These are phyloP conservation scores for Thunnus thynnus DNA, from an alignment of 2,113 vertebrate species.

Conservation along the genomic window DNA sequence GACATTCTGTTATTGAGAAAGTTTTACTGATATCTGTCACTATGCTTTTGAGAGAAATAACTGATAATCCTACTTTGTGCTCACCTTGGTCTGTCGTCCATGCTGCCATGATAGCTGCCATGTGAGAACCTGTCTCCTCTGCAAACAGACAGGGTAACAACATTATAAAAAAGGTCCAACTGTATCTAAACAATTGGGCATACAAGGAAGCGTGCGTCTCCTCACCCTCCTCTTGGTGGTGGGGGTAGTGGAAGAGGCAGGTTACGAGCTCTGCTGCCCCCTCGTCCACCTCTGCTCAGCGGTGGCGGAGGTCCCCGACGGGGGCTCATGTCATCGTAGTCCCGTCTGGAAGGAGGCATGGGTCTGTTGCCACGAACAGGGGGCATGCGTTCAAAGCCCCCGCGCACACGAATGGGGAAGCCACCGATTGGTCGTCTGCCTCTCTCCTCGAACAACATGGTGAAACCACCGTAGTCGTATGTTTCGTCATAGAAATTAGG, in stretches of 20 bases:
- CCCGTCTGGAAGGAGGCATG: slow-evolving; percentile 91
- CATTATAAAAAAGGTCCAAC: too few species aligned
- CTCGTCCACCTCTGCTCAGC: slow-evolving; percentile 87
- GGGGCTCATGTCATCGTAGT: slow-evolving; percentile 97
- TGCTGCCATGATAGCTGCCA: slow-evolving; percentile 77
- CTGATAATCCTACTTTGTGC: neutral
- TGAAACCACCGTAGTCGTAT: slow-evolving; percentile 97
- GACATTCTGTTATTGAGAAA: slow-evolving; percentile 22
- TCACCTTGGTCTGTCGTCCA: slow-evolving; percentile 86
- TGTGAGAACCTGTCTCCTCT: neutral
- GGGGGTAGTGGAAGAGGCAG: slow-evolving; percentile 96
- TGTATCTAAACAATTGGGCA: neutral
- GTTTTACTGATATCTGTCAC: neutral
- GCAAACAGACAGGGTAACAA: neutral
- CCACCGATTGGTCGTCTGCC: slow-evolving; percentile 93
- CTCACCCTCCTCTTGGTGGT: slow-evolving; percentile 96
- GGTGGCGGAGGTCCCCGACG: slow-evolving; percentile 94
- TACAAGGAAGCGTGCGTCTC: neutral
- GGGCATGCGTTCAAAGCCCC: slow-evolving; percentile 94
- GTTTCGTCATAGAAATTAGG: slow-evolving; percentile 99
- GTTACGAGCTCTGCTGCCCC: slow-evolving; percentile 94
- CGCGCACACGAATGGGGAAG: slow-evolving; percentile 93
- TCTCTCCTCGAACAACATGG: slow-evolving; percentile 96
- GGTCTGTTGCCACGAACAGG: slow-evolving; percentile 90
- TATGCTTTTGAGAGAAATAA: slow-evolving; percentile 9